Evolutionary conservation across 2,797 vertebrate genomes (phyloP).

Genomic region (Rhincodon typus): DNA sequence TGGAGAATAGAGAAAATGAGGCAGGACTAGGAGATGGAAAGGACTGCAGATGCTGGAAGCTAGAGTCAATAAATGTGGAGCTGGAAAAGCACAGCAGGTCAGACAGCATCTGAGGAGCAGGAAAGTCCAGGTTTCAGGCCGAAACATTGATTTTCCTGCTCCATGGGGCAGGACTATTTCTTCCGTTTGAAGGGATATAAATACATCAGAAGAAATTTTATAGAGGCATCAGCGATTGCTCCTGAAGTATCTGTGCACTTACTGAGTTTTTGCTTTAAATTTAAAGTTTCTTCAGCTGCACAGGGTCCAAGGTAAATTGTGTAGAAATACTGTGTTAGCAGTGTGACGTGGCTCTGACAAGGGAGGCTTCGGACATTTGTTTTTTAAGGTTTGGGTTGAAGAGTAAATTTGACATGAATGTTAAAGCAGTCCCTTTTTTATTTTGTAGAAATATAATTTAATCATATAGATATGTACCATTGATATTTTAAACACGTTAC

Average conservation of each 20-base stretch:
- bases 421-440: background rate
- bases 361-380: background rate
- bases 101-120: too few relatives aligned
- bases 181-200: background rate
- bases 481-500: background rate
- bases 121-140: too few relatives aligned
- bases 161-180: background rate
- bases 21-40: background rate
- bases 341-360: background rate
- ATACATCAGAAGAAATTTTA: background rate
- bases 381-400: background rate
- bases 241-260: background rate
- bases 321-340: background rate
- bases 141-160: too few relatives aligned
- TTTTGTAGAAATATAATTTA: too few relatives aligned
- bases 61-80: too few relatives aligned
- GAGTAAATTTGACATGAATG: background rate
- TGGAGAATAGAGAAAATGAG: background rate
- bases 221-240: background rate
- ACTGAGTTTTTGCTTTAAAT: background rate
- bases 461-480: background rate
- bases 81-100: too few relatives aligned
- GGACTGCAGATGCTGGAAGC: too few relatives aligned
- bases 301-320: background rate
- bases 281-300: background rate